Evolutionary conservation across 2,888 invertebrate genomes (phyloP).

Genomic region (Hylaea fasciaria): DNA sequence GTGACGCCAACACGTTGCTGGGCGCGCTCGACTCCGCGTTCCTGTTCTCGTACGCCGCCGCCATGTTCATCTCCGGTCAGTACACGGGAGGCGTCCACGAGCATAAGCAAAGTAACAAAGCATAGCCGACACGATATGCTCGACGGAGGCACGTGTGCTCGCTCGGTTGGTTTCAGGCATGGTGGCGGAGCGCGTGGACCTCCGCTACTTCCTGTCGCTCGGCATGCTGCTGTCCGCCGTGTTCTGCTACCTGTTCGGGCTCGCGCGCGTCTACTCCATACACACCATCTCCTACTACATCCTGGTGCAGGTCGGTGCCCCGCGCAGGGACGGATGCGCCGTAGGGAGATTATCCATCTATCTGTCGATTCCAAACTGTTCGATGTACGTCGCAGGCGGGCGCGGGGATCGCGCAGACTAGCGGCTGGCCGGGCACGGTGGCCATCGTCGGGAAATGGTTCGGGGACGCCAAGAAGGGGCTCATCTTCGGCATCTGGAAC

Average conservation of each 20-base stretch:
- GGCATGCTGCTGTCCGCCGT: constrained; percentile 96
- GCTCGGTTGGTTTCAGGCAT: constrained; percentile 86
- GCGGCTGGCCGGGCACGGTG: constrained; percentile 99
- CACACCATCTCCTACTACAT: constrained; percentile 94
- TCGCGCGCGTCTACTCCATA: constrained; percentile 92
- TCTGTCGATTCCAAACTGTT: no score
- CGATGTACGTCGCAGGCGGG: constrained; percentile 81
- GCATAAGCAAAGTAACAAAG: no score
- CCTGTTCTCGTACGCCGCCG: constrained; percentile 95
- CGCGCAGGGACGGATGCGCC: no score
- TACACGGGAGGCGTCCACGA: no score
- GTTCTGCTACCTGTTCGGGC: constrained; percentile 94
- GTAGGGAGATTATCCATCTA: no score
- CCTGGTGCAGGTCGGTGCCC: constrained; percentile 87
- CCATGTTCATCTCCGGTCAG: constrained; percentile 92
- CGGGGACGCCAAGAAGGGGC: constrained; percentile 94
- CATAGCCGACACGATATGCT: no score
- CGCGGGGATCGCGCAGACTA: constrained; percentile 95
- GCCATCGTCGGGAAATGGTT: constrained; percentile 98
- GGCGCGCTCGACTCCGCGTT: constrained; percentile 96
- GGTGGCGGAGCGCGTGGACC: constrained; percentile 95
- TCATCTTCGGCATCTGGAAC: constrained; percentile 99
- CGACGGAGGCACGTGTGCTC: neutral
- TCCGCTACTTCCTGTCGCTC: constrained; percentile 94
- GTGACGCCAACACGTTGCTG: constrained; percentile 90